Conservation (phyloP, 35 echinoderm and acorn worm species). For the Heliocidaris tuberculata region DNA sequence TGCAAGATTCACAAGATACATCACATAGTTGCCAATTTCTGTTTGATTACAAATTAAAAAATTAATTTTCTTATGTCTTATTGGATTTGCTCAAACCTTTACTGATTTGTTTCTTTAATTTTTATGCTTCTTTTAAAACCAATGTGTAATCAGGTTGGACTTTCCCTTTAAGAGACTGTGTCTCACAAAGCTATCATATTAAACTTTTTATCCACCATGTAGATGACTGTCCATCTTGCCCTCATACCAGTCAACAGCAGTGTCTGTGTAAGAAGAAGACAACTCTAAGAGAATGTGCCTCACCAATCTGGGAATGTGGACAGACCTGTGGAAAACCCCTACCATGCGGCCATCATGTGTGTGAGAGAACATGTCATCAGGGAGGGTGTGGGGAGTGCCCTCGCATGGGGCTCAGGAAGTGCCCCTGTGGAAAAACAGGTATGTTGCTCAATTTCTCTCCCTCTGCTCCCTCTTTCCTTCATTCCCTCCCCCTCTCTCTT, state of each 20-base stretch:
- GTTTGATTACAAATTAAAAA: too few species aligned
- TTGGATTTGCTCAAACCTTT: too few species aligned
- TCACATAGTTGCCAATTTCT: too few species aligned
- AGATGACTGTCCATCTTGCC: slow-evolving; percentile 87
- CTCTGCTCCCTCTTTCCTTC: too few species aligned
- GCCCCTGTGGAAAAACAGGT: slow-evolving; percentile 99
- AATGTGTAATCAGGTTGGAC: too few species aligned
- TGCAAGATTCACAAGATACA: too few species aligned
- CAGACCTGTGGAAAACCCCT: slow-evolving; percentile 57
- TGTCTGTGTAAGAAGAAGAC: slow-evolving; percentile 76
- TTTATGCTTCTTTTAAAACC: too few species aligned
- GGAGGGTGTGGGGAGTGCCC: slow-evolving; percentile 87
- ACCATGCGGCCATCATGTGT: slow-evolving; percentile 76
- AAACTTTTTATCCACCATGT: not conserved
- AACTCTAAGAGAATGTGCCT: slow-evolving; percentile 61
- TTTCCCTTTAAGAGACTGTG: too few species aligned
- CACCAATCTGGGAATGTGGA: slow-evolving; percentile 75
- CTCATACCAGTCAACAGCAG: slow-evolving; percentile 62
- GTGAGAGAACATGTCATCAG: slow-evolving; percentile 78
- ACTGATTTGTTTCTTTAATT: too few species aligned
- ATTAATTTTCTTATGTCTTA: too few species aligned
- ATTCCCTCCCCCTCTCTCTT: too few species aligned
- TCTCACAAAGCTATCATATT: not conserved
- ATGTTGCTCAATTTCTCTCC: not conserved
- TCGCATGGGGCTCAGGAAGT: slow-evolving; percentile 66